Conservation (phyloP, 2,888 invertebrate species). For the Chaitophorus viminalis region DNA sequence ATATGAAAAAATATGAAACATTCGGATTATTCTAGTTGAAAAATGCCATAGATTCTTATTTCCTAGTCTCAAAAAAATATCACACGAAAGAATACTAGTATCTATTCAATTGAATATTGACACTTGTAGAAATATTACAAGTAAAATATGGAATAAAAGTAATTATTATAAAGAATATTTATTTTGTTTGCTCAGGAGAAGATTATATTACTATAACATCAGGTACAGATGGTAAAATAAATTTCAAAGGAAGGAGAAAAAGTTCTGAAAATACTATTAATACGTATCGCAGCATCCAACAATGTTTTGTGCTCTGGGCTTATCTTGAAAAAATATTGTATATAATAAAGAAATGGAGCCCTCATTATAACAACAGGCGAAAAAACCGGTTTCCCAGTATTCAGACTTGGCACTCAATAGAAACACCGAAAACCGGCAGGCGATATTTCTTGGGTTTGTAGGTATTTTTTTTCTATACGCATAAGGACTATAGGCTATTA, state of each 20-base stretch:
- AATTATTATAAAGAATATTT: slow-evolving; percentile 1
- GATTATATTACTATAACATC: not conserved
- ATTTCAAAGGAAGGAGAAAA: slow-evolving; percentile 8
- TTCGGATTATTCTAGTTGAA: no score
- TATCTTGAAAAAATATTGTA: slow-evolving; percentile 51
- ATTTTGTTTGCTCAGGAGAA: not conserved
- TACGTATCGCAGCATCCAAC: slow-evolving; percentile 34
- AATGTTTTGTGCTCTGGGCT: slow-evolving; percentile 36
- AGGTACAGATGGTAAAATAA: slow-evolving; percentile 11
- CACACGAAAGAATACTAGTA: not conserved
- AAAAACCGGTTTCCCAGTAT: slow-evolving; percentile 57
- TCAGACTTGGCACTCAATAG: slow-evolving; percentile 49
- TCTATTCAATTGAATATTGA: no score
- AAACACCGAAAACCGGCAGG: slow-evolving; percentile 59
- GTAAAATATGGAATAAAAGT: not conserved
- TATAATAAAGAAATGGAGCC: slow-evolving; percentile 49
- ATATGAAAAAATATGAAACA: no score
- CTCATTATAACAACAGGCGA: slow-evolving; percentile 54
- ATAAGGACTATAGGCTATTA: slow-evolving; percentile 56
- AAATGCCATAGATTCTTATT: no score
- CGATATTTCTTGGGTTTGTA: slow-evolving; percentile 57
- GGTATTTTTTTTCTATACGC: slow-evolving; percentile 37
- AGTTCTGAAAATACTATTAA: slow-evolving; percentile 45
- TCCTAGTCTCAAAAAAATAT: not conserved
- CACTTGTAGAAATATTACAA: no score